Conservation (phyloP, 2,888 invertebrate genomes). For the Dryococelus australis region DNA sequence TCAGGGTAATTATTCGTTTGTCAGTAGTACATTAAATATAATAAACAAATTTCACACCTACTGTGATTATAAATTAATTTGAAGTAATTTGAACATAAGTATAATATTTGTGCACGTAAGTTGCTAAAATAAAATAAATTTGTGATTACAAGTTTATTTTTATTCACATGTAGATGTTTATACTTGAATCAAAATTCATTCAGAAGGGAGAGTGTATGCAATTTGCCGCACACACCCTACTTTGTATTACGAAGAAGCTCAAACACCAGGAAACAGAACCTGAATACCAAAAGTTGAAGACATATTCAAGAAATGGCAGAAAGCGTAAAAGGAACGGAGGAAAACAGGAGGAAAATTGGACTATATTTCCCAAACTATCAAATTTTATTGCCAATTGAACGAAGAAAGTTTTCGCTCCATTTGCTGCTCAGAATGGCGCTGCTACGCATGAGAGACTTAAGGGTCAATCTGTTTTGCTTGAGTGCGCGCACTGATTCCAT, state of each 20-base stretch:
- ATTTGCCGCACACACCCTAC: not conserved
- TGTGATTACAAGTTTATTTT: too few relatives aligned
- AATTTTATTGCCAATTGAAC: slow-evolving; percentile 47
- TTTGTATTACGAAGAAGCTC: not conserved
- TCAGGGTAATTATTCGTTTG: too few relatives aligned
- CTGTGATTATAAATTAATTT: too few relatives aligned
- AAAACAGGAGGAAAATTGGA: slow-evolving; percentile 42
- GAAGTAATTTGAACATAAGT: too few relatives aligned
- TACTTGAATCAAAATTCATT: too few relatives aligned
- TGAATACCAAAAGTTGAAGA: slow-evolving; percentile 13
- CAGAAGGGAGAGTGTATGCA: too few relatives aligned
- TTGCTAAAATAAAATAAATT: too few relatives aligned
- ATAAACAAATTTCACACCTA: too few relatives aligned
- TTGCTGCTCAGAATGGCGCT: slow-evolving; percentile 40
- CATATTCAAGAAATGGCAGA: slow-evolving; percentile 21
- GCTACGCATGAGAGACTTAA: not conserved
- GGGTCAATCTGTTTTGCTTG: slow-evolving; percentile 28
- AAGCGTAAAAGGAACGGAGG: not conserved
- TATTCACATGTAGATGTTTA: too few relatives aligned
- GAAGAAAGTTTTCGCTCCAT: slow-evolving; percentile 42
- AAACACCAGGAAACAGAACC: not conserved
- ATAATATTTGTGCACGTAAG: too few relatives aligned
- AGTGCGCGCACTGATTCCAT: slow-evolving; percentile 12
- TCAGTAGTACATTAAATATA: too few relatives aligned
- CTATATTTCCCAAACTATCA: slow-evolving; percentile 46